Evolutionary conservation across 2,113 vertebrate genomes (phyloP), one percentile per base, ranked within the genome.

Genomic region (Uria aalge): DNA sequence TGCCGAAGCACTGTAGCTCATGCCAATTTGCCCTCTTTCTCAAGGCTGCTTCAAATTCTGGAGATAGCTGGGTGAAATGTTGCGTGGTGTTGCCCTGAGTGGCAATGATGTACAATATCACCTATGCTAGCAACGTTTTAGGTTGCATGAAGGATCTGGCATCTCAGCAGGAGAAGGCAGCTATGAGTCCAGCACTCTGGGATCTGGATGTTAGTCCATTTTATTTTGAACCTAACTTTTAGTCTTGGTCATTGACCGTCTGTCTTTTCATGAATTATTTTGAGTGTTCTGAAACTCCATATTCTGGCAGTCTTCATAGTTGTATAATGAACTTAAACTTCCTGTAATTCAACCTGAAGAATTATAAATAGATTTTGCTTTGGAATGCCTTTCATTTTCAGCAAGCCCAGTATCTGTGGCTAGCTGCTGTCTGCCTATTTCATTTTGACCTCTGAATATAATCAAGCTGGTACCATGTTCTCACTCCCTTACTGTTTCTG

Each of bases 91-190:
- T 94, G 32, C 23, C 40, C 38, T 87, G 36, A 3, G 1, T 4
- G 3, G 21, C 0, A 0, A 50, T 32, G 11, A 41, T 1, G 0
- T 38, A 32, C 23, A 75, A 87, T n/a, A 75, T 67, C 52, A 34
- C 22, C 29, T 55, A 16, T 5, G 23, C 11, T 11, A 45, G 52
- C 17, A 69, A 23, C 9, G 3, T 86, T 83, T 73, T 21, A 66
- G 13, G 22, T 30, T 83, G 27, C 23, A 34, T 40, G 27, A 92
- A 16, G 13, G 26, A 19, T 59, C 47, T 87, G 63, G 26, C 86
- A 36, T 77, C 32, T 71, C 64, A 52, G 55, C 55, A 76, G 45
- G 15, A 88, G n/a, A 57, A 74, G 30, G 29, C 36, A 43, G 47
- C 29, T 63, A 64, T 63, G 55, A 80, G 38, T 47, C 78, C 38